Base-by-base conservation (phyloP, 2,113 vertebrate genomes). In the Empidonax alnorum region DNA sequence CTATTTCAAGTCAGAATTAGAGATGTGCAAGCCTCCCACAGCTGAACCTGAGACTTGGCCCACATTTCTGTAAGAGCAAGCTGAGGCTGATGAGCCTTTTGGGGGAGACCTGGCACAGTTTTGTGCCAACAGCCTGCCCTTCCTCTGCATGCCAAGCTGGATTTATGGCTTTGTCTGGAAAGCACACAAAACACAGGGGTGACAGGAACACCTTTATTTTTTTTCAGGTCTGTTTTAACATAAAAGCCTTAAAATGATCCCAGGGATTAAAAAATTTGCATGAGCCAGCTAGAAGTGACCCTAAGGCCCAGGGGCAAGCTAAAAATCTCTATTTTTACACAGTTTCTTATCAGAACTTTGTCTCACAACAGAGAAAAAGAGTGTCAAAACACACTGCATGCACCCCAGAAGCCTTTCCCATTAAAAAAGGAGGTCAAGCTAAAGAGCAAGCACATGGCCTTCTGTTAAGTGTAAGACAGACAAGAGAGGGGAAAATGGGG, bases 1-100 rank as follows among this genome's bases (percentile, higher is more conserved):
- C 24, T 61, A 25, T 95, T 93, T 94, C 93, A 88, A 77, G 75
- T 25, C 56, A 89, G 68, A 81, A 93, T 76, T 53, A 85, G 67
- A 91, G 73, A 71, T 30, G 46, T 23, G 35, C 35, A 67, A 96
- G 33, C 62, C 46, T 94, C 73, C 75, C 84, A 53, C 68, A 86
- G 92, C 50, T 79, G 53, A 89, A 74, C 33, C 63, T n/a, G 49
- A 95, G 39, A 33, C 59, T 46, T 92, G 71, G 61, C 72, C 66
- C 58, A 56, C 1, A 2, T 50, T 86, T 28, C 68, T 49, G 55
- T 31, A 84, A 67, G 59, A 68, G 37, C 2, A 5, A 95, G 50
- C 18, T 0, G 11, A 84, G 23, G 50, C 50, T 62, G 63, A 69
- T n/a, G n/a, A 95, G 46, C 41, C 56, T 94, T 95, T 33, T 39